A percentile compares a stretch with the other conserved stretches of the same genome.
phyloP scores from a whole-genome alignment of 1,140 invertebrate genomes.

The Zaprionus vittiger region DNA sequence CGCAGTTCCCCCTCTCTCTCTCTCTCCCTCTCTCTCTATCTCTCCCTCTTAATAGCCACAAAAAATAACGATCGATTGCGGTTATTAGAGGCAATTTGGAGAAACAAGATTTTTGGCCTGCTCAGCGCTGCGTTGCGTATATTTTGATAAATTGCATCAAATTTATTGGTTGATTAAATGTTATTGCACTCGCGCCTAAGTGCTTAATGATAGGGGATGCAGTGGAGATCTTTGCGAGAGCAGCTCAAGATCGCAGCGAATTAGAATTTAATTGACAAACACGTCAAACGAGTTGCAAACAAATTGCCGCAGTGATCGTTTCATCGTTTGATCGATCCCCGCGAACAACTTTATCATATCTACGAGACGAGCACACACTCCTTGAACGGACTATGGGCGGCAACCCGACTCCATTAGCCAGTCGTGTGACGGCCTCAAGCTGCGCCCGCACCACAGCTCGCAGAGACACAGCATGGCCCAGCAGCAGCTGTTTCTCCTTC shows the following conservation, averaged over 20 bases:
- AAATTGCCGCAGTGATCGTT: constrained; percentile 56
- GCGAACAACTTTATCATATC: constrained; percentile 76
- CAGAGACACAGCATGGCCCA: constrained; percentile 5
- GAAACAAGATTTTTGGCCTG: constrained; percentile 65
- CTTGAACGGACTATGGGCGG: constrained; percentile 60
- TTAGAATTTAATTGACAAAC: constrained; percentile 82
- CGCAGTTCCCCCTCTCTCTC: constrained; percentile 20
- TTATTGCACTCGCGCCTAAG: constrained; percentile 79
- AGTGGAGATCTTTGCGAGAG: constrained; percentile 26
- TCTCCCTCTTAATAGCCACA: constrained; percentile 74
- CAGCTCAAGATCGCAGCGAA: constrained; percentile 66
- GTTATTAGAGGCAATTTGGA: constrained; percentile 82
- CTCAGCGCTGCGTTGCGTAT: constrained; percentile 19
- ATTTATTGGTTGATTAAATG: constrained; percentile 83
- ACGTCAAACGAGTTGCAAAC: constrained; percentile 72
- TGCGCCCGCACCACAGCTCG: constrained; percentile 25
- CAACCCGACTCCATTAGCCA: constrained; percentile 63
- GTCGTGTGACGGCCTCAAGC: constrained; percentile 52
- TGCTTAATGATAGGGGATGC: constrained; percentile 69
- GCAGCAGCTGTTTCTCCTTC: constrained; percentile 26
- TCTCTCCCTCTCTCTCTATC: neutral
- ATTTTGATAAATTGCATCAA: constrained; percentile 76
- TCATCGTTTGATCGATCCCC: constrained; percentile 37
- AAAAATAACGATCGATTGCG: constrained; percentile 83
- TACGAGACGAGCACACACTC: constrained; percentile 15